Base-by-base conservation (phyloP, 2,797 vertebrate genomes). In the Argya squamiceps region DNA sequence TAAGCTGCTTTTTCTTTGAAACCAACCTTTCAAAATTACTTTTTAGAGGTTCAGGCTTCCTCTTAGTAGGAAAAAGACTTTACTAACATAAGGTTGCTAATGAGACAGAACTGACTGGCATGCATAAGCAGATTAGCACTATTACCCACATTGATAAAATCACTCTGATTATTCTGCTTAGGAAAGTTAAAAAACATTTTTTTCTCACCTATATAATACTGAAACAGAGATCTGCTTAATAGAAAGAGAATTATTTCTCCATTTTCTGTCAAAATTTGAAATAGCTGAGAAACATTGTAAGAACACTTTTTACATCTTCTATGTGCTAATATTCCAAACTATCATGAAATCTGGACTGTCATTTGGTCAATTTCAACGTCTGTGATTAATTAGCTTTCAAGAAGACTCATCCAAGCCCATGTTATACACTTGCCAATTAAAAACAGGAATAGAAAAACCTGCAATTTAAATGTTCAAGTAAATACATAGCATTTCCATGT, bases 1-100 rank as follows among this genome's bases (percentile, higher is more conserved):
- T 65, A 81, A 84, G 32, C 21, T 68, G 27, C n/a, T 82, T 90
- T 84, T 93, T 13, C 50, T 96, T 85, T 84, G 37, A 91, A 94
- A 93, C 4, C 50, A 65, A 83, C 58, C 30, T 85, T 83, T 88
- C 58, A 85, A 83, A 91, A 85, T 75, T 3, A 95, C 41, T 80
- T 80, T 94, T 89, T 62, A 90, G 49, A 81, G 23, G 58, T 63
- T 78, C 60, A 53, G 19, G n/a, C 22, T 92, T 87, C 50, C 79
- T 77, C 53, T 91, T 78, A 44, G 19, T 58, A 39, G 11, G 43
- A 93, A 88, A 94, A 92, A 75, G 15, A 58, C 53, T 78, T 87
- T 47, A 69, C 32, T 75, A 74, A 68, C 36, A 39, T 32, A 65
- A 89, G 53, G 62, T n/a, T 91, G 64, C 12, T 93, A 93, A 94